These are phyloP conservation scores for Drosophila kokeensis DNA, from an alignment of 2,888 invertebrate species.

Conservation along the genomic window DNA sequence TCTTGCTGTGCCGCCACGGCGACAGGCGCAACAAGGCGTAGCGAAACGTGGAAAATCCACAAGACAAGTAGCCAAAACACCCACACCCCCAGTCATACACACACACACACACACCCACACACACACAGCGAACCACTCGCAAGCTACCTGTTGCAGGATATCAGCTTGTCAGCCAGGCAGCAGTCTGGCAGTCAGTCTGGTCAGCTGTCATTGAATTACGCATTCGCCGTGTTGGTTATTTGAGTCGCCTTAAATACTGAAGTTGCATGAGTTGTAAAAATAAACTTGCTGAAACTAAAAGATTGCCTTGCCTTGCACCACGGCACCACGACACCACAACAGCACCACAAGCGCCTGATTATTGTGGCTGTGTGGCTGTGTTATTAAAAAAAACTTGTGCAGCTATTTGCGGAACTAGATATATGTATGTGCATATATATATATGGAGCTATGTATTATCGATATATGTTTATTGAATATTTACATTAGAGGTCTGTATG, in stretches of 20 bases:
- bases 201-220: conserved; percentile 34
- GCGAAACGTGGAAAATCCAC: conserved; percentile 47
- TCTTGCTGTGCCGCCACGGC: conserved; percentile 7
- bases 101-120: background rate
- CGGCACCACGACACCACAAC: no score
- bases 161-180: conserved; percentile 13
- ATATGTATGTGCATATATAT: background rate
- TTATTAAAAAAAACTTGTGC: conserved; percentile 28
- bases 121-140: conserved; percentile 2
- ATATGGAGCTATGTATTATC: conserved; percentile 10
- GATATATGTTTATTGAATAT: conserved; percentile 32
- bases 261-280: conserved; percentile 15
- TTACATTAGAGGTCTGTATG: conserved; percentile 32
- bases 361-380: background rate
- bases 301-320: background rate
- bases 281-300: background rate
- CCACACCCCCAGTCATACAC: background rate
- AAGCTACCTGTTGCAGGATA: conserved; percentile 50
- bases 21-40: conserved; percentile 45
- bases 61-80: conserved; percentile 27
- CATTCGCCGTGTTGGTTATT: conserved; percentile 29
- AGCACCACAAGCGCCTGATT: background rate
- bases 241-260: background rate
- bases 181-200: conserved; percentile 14
- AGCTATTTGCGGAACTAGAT: background rate